A percentile compares a stretch with the other conserved stretches of the same genome.
These are phyloP conservation scores for Piezodorus guildinii DNA, from an alignment of 1,140 invertebrate genomes.

Conservation along the genomic window DNA sequence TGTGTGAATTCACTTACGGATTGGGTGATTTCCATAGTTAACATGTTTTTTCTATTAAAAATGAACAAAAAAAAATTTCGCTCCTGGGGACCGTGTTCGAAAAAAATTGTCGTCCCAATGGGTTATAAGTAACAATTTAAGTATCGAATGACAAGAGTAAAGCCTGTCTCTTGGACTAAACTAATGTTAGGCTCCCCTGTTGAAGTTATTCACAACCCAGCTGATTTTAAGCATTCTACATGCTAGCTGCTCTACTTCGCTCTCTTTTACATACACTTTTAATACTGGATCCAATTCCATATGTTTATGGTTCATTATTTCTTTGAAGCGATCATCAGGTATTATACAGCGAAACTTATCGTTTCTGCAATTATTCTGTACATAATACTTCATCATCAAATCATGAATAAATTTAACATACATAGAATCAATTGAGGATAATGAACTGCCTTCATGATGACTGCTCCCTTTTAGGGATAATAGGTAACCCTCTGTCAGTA, in stretches of 20 bases:
- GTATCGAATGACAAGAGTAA: no score
- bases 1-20: no score
- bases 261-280: slow-evolving; percentile 16
- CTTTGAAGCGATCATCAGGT: slow-evolving; percentile 27
- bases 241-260: slow-evolving; percentile 13
- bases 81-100: no score
- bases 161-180: no score
- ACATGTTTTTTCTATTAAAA: no score
- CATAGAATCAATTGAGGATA: slow-evolving; percentile 16
- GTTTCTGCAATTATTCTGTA: slow-evolving; percentile 21
- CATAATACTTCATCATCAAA: slow-evolving; percentile 24
- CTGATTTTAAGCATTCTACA: slow-evolving; percentile 15
- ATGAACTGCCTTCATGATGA: not conserved
- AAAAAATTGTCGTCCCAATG: no score
- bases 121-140: no score
- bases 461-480: not conserved
- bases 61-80: no score
- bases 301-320: slow-evolving; percentile 14
- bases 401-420: slow-evolving; percentile 22
- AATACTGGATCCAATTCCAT: slow-evolving; percentile 17
- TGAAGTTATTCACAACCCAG: no score
- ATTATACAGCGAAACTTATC: slow-evolving; percentile 24
- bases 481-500: slow-evolving; percentile 23
- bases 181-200: no score
- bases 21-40: no score